Conservation (phyloP, 2,888 invertebrate genomes). For the Elegia similella region DNA sequence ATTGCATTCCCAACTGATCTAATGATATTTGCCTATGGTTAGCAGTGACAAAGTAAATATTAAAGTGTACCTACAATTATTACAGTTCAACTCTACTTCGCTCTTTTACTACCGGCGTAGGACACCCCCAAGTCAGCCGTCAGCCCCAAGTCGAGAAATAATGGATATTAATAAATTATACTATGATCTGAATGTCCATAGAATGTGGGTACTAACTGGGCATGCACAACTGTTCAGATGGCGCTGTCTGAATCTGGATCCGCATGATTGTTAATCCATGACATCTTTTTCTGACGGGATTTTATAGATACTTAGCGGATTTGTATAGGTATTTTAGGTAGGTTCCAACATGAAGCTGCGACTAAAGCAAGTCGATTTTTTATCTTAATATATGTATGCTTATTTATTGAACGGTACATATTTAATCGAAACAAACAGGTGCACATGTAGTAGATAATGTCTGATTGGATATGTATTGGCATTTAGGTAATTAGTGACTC, state of each 20-base stretch:
- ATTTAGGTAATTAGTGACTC: neutral
- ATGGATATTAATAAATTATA: too few species aligned
- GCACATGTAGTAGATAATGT: neutral
- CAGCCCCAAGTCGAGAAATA: too few species aligned
- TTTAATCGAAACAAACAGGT: neutral
- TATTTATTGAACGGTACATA: neutral
- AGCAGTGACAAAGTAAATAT: neutral
- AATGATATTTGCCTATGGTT: slow-evolving; percentile 18
- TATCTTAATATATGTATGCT: too few species aligned
- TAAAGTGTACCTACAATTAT: neutral
- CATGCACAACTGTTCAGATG: too few species aligned
- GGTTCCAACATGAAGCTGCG: neutral
- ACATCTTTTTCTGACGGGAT: neutral
- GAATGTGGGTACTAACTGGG: too few species aligned
- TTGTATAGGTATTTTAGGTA: too few species aligned
- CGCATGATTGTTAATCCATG: neutral
- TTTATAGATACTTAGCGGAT: neutral
- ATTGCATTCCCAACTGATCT: slow-evolving; percentile 59
- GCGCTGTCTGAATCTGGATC: too few species aligned
- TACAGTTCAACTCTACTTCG: neutral
- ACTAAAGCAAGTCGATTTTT: too few species aligned
- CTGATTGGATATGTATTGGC: neutral
- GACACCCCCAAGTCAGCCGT: too few species aligned
- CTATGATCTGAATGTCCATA: too few species aligned
- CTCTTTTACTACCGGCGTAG: too few species aligned